These are phyloP conservation scores for Therioaphis trifolii DNA, from an alignment of 2,888 invertebrate species.

Conservation along the genomic window DNA sequence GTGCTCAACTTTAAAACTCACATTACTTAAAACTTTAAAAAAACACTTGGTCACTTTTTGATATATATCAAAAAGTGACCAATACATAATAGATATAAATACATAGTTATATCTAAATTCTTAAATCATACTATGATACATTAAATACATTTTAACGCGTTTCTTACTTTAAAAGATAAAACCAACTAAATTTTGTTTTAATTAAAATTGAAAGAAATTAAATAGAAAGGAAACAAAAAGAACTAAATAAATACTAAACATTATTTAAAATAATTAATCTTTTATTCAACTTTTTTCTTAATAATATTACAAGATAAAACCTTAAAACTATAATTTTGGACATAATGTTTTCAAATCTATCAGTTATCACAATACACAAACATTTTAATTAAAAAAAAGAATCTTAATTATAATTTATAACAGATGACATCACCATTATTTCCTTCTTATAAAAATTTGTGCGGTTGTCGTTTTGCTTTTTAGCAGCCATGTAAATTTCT, in stretches of 20 bases:
- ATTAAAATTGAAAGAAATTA: no score
- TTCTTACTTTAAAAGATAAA: no score
- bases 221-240: neutral
- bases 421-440: conserved; percentile 42
- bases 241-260: neutral
- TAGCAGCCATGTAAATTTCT: conserved; percentile 18
- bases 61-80: no score
- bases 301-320: conserved; percentile 45
- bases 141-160: no score
- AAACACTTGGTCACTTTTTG: no score
- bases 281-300: conserved; percentile 48
- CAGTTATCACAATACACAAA: conserved; percentile 58
- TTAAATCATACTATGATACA: no score
- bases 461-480: neutral
- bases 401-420: conserved; percentile 44
- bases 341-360: conserved; percentile 45
- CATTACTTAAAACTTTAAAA: no score
- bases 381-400: conserved; percentile 52
- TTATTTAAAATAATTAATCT: conserved; percentile 54
- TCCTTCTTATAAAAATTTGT: conserved; percentile 11
- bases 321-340: conserved; percentile 57
- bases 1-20: no score
- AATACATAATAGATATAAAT: no score
- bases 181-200: no score
- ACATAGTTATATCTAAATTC: no score